A percentile compares a stretch with the other conserved stretches of the same genome.
Evolutionary conservation across 2,888 invertebrate genomes (phyloP).

Genomic region (Leucania comma): DNA sequence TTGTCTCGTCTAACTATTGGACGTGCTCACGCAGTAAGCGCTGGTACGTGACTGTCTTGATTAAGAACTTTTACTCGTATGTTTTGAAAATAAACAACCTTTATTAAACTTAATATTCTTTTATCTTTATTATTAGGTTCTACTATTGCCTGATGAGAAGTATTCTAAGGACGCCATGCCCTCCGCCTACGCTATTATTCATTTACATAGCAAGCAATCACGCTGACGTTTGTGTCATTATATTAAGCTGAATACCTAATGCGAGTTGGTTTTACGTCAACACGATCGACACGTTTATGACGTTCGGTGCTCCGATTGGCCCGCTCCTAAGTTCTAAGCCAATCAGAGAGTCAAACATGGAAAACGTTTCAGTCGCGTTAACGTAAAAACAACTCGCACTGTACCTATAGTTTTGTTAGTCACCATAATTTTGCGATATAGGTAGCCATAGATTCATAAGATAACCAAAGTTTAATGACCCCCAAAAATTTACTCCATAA

Average conservation of each 20-base stretch:
- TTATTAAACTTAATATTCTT: background rate
- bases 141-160: background rate
- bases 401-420: background rate
- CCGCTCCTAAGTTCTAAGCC: too few species aligned
- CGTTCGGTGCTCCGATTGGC: too few species aligned
- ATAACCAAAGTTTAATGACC: background rate
- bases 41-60: conserved; percentile 71
- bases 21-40: conserved; percentile 75
- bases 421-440: background rate
- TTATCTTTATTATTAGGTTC: background rate
- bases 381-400: too few species aligned
- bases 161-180: too few species aligned
- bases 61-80: conserved; percentile 41
- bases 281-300: too few species aligned
- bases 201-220: background rate
- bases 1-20: conserved; percentile 72
- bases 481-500: background rate
- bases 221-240: background rate
- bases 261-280: too few species aligned
- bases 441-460: background rate
- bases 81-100: conserved; percentile 4
- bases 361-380: too few species aligned
- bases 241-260: too few species aligned
- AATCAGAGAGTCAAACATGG: too few species aligned
- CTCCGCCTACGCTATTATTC: background rate